Evolutionary conservation across 2,113 vertebrate species (phyloP), one percentile per base, ranked within the genome.

Genomic region (Scomber scombrus): DNA sequence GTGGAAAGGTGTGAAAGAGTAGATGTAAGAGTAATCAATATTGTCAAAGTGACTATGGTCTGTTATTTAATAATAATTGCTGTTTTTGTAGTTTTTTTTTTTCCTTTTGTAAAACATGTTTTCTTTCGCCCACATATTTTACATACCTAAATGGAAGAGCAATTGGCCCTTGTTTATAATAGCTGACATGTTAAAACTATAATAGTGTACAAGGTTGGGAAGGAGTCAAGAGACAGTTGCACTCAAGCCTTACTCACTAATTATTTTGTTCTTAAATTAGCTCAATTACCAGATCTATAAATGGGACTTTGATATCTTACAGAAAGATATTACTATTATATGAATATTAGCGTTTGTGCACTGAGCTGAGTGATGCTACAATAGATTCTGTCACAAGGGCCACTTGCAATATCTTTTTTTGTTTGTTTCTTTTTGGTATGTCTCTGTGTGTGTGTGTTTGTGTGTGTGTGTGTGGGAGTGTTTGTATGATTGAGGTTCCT

Each of bases 1-100:
- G 93, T 93, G 93, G 90, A 90, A 90, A 91, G 87, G 90, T 90
- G 92, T 90, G 91, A 88, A 90, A 89, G 90, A 90, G 89, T 92
- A 90, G 82, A 77, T 77, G 83, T 92, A 91, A 85, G 85, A 89
- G 76, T 92, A 90, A 89, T 90, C 89, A 91, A 84, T 95, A 90
- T 91, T 79, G 92, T 94, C 82, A 73, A 83, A 90, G 91, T 94
- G 88, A 89, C 84, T 89, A 76, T 90, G 85, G 88, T 93, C 86
- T 91, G 90, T 93, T 92, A 76, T 94, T 94, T 90, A 88, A 81
- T 84, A 75, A 74, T 82, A 83, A 74, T 88, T 84, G 86, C 63
- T 88, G 78, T 90, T 91, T 92, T 85, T 89, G 63, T 88, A 88
- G 63, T 19, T 77, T 85, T 71, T 67, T 52, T 50, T 66, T 65